Conservation (phyloP, 2,113 vertebrate genomes). For the Junco hyemalis region DNA sequence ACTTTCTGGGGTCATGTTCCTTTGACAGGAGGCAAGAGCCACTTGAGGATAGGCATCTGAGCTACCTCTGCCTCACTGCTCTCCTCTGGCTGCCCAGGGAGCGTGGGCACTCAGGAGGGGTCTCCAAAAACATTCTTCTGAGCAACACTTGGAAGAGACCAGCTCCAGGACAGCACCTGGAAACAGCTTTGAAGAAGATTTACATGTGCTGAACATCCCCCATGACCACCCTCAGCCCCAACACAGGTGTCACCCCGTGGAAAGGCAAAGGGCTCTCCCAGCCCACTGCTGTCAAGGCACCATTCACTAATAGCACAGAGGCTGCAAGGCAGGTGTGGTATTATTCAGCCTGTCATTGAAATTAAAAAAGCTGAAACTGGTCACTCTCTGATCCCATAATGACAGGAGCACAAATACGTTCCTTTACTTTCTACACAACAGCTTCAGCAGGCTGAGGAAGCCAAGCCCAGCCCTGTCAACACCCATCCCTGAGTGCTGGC, state of each 20-base stretch:
- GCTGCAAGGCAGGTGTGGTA: neutral
- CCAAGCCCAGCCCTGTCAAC: neutral
- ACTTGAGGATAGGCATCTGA: neutral
- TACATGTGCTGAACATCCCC: neutral
- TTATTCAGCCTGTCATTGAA: neutral
- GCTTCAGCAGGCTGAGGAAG: neutral
- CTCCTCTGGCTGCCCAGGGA: neutral
- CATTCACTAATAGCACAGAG: neutral
- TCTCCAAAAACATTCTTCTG: neutral
- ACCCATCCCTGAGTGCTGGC: neutral
- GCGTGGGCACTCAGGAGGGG: rapidly evolving
- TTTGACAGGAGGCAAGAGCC: neutral
- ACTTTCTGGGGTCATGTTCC: neutral
- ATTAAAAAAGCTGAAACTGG: neutral
- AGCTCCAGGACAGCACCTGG: neutral
- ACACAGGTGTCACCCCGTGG: neutral
- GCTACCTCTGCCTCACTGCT: neutral
- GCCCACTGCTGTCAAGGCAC: neutral
- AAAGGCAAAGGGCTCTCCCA: neutral
- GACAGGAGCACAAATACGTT: neutral
- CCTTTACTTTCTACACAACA: neutral
- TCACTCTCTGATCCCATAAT: neutral
- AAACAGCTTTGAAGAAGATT: neutral
- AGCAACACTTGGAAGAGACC: neutral
- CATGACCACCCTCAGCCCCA: neutral